Percentiles rank a stretch among this genome's conserved stretches.
Conservation (phyloP, 2,888 invertebrate genomes). For the Panopea generosa region DNA sequence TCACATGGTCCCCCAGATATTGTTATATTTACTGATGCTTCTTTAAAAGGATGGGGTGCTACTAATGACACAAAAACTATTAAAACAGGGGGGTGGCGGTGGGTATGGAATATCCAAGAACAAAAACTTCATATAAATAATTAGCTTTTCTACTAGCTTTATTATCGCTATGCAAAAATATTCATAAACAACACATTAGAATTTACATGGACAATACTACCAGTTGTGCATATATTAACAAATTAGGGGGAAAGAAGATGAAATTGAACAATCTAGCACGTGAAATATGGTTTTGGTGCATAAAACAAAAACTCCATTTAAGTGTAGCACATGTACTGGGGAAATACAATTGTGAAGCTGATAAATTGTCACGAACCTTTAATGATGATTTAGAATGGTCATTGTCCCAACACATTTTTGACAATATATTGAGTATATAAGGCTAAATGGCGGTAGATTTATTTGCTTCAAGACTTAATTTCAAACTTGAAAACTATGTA, state of each 20-base stretch:
- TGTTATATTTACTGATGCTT: slow-evolving; percentile 14
- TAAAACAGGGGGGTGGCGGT: slow-evolving; percentile 20
- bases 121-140: slow-evolving; percentile 34
- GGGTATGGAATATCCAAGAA: slow-evolving; percentile 31
- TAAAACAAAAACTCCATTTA: slow-evolving; percentile 18
- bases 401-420: slow-evolving; percentile 18
- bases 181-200: slow-evolving; percentile 13
- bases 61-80: not conserved
- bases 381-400: slow-evolving; percentile 58
- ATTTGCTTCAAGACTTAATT: too few species aligned
- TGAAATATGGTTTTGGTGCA: slow-evolving; percentile 41
- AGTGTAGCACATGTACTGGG: slow-evolving; percentile 45
- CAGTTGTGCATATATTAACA: slow-evolving; percentile 41
- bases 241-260: slow-evolving; percentile 41
- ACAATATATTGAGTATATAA: not conserved
- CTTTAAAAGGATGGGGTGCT: slow-evolving; percentile 18
- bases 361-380: slow-evolving; percentile 32
- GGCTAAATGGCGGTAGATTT: slow-evolving; percentile 12
- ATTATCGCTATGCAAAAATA: slow-evolving; percentile 15
- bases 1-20: slow-evolving; percentile 8
- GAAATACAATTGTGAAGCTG: slow-evolving; percentile 35
- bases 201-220: slow-evolving; percentile 39
- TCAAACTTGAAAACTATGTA: slow-evolving; percentile 14
- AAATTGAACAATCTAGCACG: slow-evolving; percentile 26
- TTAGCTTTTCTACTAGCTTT: slow-evolving; percentile 26